These are phyloP conservation scores for Squalus acanthias DNA, from an alignment of 2,797 vertebrate genomes.

Conservation along the genomic window DNA sequence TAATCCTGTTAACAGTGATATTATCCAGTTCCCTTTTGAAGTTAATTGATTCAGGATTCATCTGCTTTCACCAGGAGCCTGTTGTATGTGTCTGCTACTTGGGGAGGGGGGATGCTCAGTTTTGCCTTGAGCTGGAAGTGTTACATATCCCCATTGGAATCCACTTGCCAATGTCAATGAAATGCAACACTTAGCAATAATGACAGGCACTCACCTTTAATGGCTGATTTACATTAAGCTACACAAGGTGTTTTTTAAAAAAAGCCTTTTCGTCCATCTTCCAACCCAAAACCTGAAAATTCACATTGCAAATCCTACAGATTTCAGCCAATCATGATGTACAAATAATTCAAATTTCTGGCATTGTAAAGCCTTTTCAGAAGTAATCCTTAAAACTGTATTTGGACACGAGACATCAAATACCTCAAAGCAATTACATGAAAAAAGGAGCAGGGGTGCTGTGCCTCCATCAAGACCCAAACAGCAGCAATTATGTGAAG, in stretches of 20 bases:
- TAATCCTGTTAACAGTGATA: neutral
- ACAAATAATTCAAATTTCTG: neutral
- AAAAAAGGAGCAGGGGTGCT: neutral
- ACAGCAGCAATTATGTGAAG: neutral
- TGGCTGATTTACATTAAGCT: neutral
- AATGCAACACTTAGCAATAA: neutral
- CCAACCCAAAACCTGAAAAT: neutral
- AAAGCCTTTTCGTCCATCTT: neutral
- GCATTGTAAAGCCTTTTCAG: neutral
- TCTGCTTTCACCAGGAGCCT: neutral
- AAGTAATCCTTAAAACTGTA: neutral
- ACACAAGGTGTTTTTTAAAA: neutral
- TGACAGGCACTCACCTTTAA: neutral
- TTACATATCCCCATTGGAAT: neutral
- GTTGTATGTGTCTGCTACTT: neutral
- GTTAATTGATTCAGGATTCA: neutral
- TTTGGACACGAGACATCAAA: neutral
- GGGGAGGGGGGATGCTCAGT: neutral
- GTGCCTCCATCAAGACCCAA: neutral
- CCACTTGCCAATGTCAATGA: neutral
- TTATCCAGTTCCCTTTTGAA: neutral
- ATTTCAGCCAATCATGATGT: neutral
- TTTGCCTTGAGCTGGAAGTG: neutral
- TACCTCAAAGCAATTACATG: neutral
- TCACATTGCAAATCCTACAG: neutral